Evolutionary conservation across 2,888 invertebrate genomes (phyloP).

Genomic region (Myopa testacea): DNA sequence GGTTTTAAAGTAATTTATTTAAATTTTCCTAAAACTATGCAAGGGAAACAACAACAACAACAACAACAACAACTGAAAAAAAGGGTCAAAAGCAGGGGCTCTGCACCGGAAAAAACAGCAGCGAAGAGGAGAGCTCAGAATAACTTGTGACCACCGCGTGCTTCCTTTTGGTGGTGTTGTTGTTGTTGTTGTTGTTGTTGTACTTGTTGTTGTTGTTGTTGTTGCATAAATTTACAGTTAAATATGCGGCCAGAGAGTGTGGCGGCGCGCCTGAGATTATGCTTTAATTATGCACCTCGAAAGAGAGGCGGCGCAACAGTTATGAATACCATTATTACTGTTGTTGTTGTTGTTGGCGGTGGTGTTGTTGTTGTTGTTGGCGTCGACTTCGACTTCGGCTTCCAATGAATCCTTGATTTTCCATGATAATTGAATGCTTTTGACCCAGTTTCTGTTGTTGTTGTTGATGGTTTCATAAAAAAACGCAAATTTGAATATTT

Average conservation of each 20-base stretch:
- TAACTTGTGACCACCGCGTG: background rate
- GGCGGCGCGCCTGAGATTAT: slow-evolving; percentile 9
- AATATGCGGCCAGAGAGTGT: slow-evolving; percentile 8
- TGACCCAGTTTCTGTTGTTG: slow-evolving; percentile 21
- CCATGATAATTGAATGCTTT: slow-evolving; percentile 14
- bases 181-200: slow-evolving; percentile 11
- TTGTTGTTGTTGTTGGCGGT: too few species aligned
- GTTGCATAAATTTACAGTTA: slow-evolving; percentile 3
- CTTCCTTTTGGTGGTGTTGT: background rate
- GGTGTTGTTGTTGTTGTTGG: too few species aligned
- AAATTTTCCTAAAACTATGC: slow-evolving; percentile 28
- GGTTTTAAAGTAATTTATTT: slow-evolving; percentile 34
- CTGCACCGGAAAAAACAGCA: background rate
- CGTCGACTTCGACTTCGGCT: background rate
- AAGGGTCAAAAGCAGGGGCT: background rate
- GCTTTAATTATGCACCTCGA: slow-evolving; percentile 14
- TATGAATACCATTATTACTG: background rate
- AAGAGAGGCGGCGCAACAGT: background rate
- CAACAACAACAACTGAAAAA: too few species aligned
- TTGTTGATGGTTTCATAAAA: slow-evolving; percentile 6
- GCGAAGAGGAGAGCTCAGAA: background rate
- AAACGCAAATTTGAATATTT: slow-evolving; percentile 5
- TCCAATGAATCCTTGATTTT: slow-evolving; percentile 35
- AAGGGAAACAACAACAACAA: background rate
- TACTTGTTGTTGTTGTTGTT: background rate